Evolutionary conservation across 2,113 vertebrate species (phyloP).

Genomic region (Leucoraja erinaceus): DNA sequence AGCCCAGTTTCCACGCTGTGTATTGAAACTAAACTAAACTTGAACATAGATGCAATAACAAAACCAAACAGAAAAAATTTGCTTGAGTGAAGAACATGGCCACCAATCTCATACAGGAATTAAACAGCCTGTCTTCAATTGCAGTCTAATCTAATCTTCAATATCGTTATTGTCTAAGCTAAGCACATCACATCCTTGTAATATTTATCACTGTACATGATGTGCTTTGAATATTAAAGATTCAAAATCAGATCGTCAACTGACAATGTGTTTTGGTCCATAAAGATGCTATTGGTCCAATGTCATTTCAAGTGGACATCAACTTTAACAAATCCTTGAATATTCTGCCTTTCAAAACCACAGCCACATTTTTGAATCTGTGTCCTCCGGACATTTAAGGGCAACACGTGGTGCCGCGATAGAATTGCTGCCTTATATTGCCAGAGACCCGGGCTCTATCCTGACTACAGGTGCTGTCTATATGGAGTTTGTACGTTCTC

Average conservation of each 20-base stretch:
- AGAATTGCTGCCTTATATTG: no score
- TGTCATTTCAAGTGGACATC: neutral
- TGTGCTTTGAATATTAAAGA: neutral
- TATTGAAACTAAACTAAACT: neutral
- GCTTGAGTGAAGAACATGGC: neutral
- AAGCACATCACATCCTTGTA: neutral
- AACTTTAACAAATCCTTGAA: no score
- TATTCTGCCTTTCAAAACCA: no score
- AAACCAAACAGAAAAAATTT: conserved; percentile 15
- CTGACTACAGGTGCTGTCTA: no score
- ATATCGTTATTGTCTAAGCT: conserved; percentile 22
- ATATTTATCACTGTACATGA: conserved; percentile 1
- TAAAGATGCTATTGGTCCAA: neutral
- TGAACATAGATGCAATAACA: neutral
- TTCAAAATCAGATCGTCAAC: neutral
- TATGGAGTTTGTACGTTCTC: no score
- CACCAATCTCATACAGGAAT: conserved; percentile 9
- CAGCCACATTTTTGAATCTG: no score
- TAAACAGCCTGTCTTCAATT: conserved; percentile 31
- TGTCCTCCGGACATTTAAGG: no score
- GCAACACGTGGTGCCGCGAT: no score
- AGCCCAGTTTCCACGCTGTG: no score
- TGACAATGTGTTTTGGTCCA: neutral
- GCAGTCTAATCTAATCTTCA: conserved; percentile 11
- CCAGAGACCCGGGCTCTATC: no score